A percentile compares a stretch with the other conserved stretches of the same genome.
phyloP scores from a whole-genome alignment of 1,140 invertebrate genomes.

The Philotrypesis tridentata region DNA sequence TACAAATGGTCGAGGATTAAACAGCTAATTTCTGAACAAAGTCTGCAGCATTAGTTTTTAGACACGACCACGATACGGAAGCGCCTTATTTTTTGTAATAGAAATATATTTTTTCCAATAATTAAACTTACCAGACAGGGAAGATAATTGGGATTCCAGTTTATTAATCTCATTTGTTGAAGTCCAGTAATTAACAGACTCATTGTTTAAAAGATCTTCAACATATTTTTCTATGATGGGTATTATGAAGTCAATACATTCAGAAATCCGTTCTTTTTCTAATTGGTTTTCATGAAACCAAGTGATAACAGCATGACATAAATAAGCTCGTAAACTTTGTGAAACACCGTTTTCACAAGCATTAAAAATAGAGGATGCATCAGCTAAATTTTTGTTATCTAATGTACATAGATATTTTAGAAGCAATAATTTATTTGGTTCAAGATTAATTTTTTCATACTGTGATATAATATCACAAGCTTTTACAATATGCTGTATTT shows the following conservation, averaged over 20 bases:
- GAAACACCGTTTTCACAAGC: slow-evolving; percentile 48
- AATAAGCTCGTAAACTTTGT: slow-evolving; percentile 64
- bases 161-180: slow-evolving; percentile 58
- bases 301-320: slow-evolving; percentile 62
- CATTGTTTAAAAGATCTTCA: slow-evolving; percentile 57
- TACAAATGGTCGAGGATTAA: no score
- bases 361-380: slow-evolving; percentile 57
- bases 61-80: no score
- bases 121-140: slow-evolving; percentile 54
- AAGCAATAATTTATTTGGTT: slow-evolving; percentile 36
- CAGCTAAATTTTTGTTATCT: slow-evolving; percentile 52
- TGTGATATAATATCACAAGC: slow-evolving; percentile 57
- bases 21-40: no score
- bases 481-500: slow-evolving; percentile 58
- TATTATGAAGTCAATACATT: slow-evolving; percentile 47
- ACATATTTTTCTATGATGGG: slow-evolving; percentile 58
- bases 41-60: no score
- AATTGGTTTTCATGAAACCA: slow-evolving; percentile 55
- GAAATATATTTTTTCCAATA: slow-evolving; percentile 42
- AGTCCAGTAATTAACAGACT: slow-evolving; percentile 58
- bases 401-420: slow-evolving; percentile 58
- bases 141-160: slow-evolving; percentile 56
- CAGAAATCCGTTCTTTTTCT: slow-evolving; percentile 31
- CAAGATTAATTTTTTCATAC: slow-evolving; percentile 52
- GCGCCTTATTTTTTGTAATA: slow-evolving; percentile 15